Conservation (phyloP, 2,113 vertebrate genomes). For the Seriola quinqueradiata region DNA sequence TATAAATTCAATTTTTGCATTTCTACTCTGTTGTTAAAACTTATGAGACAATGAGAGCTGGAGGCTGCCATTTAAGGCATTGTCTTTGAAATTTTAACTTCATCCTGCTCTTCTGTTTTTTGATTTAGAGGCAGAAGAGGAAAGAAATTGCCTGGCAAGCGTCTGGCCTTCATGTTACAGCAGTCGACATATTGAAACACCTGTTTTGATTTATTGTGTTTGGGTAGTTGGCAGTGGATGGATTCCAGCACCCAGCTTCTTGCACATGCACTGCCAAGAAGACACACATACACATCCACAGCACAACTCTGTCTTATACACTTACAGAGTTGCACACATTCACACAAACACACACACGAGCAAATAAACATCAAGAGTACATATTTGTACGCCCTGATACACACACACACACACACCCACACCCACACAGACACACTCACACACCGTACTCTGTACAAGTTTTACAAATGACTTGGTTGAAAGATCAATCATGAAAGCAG, state of each 20-base stretch:
- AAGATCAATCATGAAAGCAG: slow-evolving; percentile 64
- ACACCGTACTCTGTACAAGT: slow-evolving; percentile 33
- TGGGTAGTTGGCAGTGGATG: slow-evolving; percentile 74
- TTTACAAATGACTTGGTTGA: slow-evolving; percentile 60
- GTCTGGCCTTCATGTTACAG: slow-evolving; percentile 68
- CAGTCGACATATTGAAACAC: slow-evolving; percentile 77
- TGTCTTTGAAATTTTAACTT: slow-evolving; percentile 71
- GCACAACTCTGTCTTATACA: slow-evolving; percentile 19
- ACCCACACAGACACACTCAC: slow-evolving; percentile 6
- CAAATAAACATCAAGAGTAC: slow-evolving; percentile 39
- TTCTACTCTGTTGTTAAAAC: slow-evolving; percentile 31
- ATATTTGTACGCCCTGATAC: slow-evolving; percentile 27
- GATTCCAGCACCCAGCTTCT: slow-evolving; percentile 64
- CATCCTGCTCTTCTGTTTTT: slow-evolving; percentile 57
- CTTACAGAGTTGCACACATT: slow-evolving; percentile 7
- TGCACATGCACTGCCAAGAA: slow-evolving; percentile 54
- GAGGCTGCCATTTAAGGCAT: slow-evolving; percentile 57
- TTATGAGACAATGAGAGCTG: slow-evolving; percentile 25
- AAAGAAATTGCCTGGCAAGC: slow-evolving; percentile 72
- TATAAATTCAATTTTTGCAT: slow-evolving; percentile 38
- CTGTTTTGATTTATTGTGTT: slow-evolving; percentile 82
- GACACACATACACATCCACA: slow-evolving; percentile 52
- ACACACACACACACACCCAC: slow-evolving; percentile 22
- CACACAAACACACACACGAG: background rate
- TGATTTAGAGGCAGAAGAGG: slow-evolving; percentile 65